Conservation (phyloP, 2,113 vertebrate species). For the Tinamus guttatus region DNA sequence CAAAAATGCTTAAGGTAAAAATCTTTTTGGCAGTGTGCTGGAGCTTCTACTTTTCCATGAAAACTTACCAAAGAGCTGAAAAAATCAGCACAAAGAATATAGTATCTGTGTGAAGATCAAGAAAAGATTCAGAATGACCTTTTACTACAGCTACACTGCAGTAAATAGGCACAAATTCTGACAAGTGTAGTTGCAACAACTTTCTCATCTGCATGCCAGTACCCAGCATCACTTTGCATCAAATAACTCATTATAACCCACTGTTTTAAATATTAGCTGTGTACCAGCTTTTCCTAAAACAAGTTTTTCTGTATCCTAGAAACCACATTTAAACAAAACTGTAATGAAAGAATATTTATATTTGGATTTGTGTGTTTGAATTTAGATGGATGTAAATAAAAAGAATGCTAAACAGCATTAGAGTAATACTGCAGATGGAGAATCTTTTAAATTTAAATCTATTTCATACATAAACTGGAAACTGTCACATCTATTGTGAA, state of each 20-base stretch:
- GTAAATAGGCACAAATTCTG: not conserved
- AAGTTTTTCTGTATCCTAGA: not conserved
- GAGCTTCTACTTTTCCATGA: not conserved
- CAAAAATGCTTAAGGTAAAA: not conserved
- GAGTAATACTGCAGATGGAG: not conserved
- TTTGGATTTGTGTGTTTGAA: not conserved
- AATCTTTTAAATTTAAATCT: not conserved
- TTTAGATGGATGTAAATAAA: not conserved
- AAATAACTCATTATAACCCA: not conserved
- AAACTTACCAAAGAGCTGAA: not conserved
- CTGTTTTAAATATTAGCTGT: not conserved
- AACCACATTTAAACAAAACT: conserved; percentile 8
- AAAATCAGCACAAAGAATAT: not conserved
- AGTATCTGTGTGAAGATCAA: not conserved
- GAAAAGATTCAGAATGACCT: not conserved
- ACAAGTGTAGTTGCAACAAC: rapidly evolving
- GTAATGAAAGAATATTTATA: conserved; percentile 1
- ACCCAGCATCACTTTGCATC: not conserved
- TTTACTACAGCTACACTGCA: not conserved
- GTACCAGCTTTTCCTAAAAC: not conserved
- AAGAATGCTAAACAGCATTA: not conserved
- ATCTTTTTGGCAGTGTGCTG: not conserved
- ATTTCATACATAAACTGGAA: not conserved
- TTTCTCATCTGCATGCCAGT: not conserved
- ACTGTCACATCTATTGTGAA: not conserved